A percentile compares a stretch with the other conserved stretches of the same genome.
phyloP scores from a whole-genome alignment of 2,113 vertebrate species.

The Cinclus mexicanus region DNA sequence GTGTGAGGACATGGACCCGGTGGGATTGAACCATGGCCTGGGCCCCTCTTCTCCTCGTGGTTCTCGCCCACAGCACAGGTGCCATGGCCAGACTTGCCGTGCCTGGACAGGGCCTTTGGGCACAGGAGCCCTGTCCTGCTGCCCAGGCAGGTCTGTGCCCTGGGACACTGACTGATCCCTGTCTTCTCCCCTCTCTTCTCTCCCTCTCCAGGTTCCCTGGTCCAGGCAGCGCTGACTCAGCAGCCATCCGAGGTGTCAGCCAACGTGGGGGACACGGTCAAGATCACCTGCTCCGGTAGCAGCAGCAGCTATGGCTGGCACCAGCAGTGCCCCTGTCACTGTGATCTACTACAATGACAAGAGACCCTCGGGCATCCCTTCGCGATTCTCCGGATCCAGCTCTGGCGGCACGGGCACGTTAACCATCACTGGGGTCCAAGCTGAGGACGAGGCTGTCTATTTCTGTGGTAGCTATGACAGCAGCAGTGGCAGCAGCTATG shows the following conservation, averaged over 20 bases:
- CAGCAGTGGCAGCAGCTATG: background rate
- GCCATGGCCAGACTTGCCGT: background rate
- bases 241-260: accelerated
- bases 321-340: background rate
- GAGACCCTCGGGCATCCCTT: background rate
- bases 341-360: accelerated
- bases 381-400: accelerated
- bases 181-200: background rate
- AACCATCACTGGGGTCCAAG: background rate
- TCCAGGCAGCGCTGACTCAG: background rate
- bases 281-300: background rate
- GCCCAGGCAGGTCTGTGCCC: background rate
- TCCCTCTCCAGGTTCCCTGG: background rate
- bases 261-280: accelerated
- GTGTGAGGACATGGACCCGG: background rate
- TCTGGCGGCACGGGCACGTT: accelerated
- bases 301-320: background rate
- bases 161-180: background rate
- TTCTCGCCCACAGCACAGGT: background rate
- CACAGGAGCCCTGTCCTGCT: accelerated
- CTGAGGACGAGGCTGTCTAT: background rate
- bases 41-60: background rate
- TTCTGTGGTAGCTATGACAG: accelerated
- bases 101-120: accelerated
- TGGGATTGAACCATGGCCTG: background rate